Percentiles rank a stretch among this genome's conserved stretches.
Evolutionary conservation across 2,888 invertebrate genomes (phyloP).

Genomic region (Biston stratarius): DNA sequence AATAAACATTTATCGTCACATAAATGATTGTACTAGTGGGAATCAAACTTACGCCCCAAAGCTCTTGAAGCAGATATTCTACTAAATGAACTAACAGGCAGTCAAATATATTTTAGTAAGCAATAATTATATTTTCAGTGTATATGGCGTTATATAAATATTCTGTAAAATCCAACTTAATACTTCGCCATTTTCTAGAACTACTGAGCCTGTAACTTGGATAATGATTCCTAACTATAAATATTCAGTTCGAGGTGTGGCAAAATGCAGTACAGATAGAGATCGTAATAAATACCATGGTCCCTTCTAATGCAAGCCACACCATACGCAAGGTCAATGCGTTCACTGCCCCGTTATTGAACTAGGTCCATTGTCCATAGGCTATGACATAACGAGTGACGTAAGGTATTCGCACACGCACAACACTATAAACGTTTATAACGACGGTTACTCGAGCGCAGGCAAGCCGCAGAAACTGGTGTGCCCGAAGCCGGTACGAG

Average conservation of each 20-base stretch:
- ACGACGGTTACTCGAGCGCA: constrained; percentile 65
- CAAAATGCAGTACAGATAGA: constrained; percentile 9
- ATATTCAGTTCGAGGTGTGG: not conserved
- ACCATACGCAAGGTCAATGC: constrained; percentile 40
- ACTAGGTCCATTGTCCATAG: constrained; percentile 60
- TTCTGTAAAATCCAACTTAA: too few species aligned
- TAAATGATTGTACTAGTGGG: too few species aligned
- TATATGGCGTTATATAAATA: too few species aligned
- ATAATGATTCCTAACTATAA: not conserved
- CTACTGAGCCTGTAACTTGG: not conserved
- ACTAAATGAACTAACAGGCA: too few species aligned
- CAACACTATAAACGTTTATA: constrained; percentile 58
- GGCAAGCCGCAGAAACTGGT: constrained; percentile 77
- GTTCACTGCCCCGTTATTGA: constrained; percentile 55
- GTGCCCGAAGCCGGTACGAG: constrained; percentile 73
- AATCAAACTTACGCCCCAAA: too few species aligned
- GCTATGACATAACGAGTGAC: constrained; percentile 59
- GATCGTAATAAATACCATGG: constrained; percentile 28
- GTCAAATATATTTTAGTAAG: too few species aligned
- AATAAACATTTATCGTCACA: too few species aligned
- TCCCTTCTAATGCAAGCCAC: constrained; percentile 31
- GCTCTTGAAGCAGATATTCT: too few species aligned
- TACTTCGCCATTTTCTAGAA: too few species aligned
- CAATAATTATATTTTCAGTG: too few species aligned
- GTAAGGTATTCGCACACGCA: constrained; percentile 61